Conservation (phyloP, 2,888 invertebrate genomes). For the Carcina quercana region DNA sequence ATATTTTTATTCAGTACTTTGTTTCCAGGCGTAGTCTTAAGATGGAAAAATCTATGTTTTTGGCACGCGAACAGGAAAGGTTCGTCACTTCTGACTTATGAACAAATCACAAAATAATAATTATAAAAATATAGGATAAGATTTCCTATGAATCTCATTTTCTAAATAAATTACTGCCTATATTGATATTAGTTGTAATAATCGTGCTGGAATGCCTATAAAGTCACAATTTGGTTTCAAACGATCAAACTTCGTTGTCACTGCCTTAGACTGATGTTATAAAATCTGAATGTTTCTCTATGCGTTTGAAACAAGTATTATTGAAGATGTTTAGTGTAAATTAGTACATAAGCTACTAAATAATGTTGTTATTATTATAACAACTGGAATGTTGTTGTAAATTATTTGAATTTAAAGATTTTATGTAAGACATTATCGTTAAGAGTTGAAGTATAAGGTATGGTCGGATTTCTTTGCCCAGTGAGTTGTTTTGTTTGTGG, state of each 20-base stretch:
- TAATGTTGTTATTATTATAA: conserved; percentile 60
- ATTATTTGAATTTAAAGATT: conserved; percentile 62
- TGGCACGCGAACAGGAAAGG: too few species aligned
- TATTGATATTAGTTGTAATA: neutral
- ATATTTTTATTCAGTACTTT: too few species aligned
- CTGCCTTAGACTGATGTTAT: conserved; percentile 72
- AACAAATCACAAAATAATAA: neutral
- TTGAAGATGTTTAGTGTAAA: conserved; percentile 46
- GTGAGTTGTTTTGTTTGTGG: too few species aligned
- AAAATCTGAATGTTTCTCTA: conserved; percentile 51
- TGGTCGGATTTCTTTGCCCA: too few species aligned
- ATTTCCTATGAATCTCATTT: conserved; percentile 40
- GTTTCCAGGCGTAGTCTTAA: too few species aligned
- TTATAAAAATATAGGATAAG: conserved; percentile 18
- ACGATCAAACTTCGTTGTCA: conserved; percentile 55
- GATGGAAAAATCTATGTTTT: too few species aligned
- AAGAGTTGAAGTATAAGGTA: conserved; percentile 36
- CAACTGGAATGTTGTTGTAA: conserved; percentile 62
- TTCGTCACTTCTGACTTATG: neutral
- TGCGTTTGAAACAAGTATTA: conserved; percentile 50
- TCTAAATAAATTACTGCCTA: too few species aligned
- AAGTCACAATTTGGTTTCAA: neutral
- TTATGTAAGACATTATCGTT: conserved; percentile 43
- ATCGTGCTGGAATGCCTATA: neutral
- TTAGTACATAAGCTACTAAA: conserved; percentile 44